Evolutionary conservation across 2,888 invertebrate species (phyloP), one percentile per base, ranked within the genome.

Genomic region (Acronicta alni): DNA sequence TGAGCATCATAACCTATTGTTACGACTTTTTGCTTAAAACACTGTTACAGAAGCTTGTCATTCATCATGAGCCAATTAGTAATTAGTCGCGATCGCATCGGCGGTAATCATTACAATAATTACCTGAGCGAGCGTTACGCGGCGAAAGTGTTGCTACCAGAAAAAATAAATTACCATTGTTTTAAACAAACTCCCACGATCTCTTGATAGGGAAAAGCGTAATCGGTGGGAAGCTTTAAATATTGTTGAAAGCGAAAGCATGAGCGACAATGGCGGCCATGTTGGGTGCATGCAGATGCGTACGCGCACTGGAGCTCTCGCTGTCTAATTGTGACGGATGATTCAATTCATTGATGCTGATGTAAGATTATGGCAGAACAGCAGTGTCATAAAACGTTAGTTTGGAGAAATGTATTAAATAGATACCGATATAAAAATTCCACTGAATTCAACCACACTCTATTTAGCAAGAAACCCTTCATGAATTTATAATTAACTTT

Each of bases 151-250:
- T 84, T 88, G 77, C 84, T 81, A 75, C 83, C 44, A 67, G 63
- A 89, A 89, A 90, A 90, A 89, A 86, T 85, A 88, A 87, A 88
- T 86, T 85, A 84, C 81, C 88, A 91, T 92, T 93, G 92, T 92
- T 81, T 86, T 81, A 80, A 73, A 67, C 72, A 66, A 67, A 68
- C 65, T 93, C 93, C 91, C 93, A 93, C 93, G 93, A 92, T 93
- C 89, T 90, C 83, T 77, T 87, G 92, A 91, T 91, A 91, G 89
- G 89, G 89, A 91, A 91, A 92, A 89, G 87, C 89, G 90, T 87
- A 88, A 88, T 90, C 87, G 82, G 88, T 93, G 93, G 91, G 93
- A 93, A 92, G 84, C 81, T 82, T 85, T 77, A 77, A 82, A 80
- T 81, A 78, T 79, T 82, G 80, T 80, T 83, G 85, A 91, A 88